Conservation (phyloP, 2,797 vertebrate genomes). For the Premnoplex brunnescens region DNA sequence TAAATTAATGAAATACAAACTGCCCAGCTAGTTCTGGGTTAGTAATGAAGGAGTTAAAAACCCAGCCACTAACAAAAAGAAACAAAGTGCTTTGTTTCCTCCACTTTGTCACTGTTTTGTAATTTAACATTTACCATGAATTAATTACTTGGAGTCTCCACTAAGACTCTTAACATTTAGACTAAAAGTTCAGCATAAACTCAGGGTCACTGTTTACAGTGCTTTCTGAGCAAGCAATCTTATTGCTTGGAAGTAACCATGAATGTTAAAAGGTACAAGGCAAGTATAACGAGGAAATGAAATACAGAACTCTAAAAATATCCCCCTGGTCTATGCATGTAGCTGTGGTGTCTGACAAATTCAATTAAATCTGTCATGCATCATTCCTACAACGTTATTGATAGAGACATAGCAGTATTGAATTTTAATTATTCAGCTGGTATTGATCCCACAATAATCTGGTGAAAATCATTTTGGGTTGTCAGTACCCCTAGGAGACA, state of each 20-base stretch:
- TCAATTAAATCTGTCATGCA: conserved; percentile 80
- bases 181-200: conserved; percentile 55
- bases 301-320: conserved; percentile 80
- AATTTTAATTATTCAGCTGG: conserved; percentile 85
- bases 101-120: background rate
- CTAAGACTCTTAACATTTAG: conserved; percentile 50
- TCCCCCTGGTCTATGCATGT: conserved; percentile 68
- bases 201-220: conserved; percentile 42
- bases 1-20: background rate
- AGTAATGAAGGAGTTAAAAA: background rate
- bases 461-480: conserved; percentile 76
- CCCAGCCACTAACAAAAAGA: background rate
- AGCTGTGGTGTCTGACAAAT: conserved; percentile 76
- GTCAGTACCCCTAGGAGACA: conserved; percentile 73
- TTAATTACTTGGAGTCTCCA: conserved; percentile 34
- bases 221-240: conserved; percentile 35
- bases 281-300: conserved; percentile 64
- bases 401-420: conserved; percentile 76
- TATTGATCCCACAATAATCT: conserved; percentile 81
- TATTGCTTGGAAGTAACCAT: conserved; percentile 30
- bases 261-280: conserved; percentile 69
- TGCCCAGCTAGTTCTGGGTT: background rate
- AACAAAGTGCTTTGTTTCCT: background rate
- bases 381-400: conserved; percentile 79
- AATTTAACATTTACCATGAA: conserved; percentile 37